Percentiles rank a stretch among this genome's conserved stretches.
phyloP scores from a whole-genome alignment of 2,888 invertebrate species.

The Apantesis nais region DNA sequence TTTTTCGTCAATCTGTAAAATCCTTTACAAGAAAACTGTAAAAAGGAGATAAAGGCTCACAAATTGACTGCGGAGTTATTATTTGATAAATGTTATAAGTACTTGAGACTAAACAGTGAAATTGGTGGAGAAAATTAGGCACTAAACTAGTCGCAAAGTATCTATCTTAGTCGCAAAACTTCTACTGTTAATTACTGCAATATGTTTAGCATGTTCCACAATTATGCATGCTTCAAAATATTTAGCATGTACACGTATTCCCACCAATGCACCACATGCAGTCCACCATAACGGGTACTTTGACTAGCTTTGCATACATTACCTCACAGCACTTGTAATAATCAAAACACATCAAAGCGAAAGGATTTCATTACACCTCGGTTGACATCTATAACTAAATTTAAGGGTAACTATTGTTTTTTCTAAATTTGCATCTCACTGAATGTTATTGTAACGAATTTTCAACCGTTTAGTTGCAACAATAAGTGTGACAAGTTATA shows the following conservation, averaged over 20 bases:
- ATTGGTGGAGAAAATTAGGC: background rate
- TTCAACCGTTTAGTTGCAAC: constrained; percentile 34
- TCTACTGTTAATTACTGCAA: background rate
- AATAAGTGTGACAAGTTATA: constrained; percentile 21
- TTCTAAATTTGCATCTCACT: constrained; percentile 53
- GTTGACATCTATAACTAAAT: constrained; percentile 62
- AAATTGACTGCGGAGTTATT: background rate
- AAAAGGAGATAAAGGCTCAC: background rate
- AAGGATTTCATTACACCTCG: constrained; percentile 67
- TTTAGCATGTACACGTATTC: constrained; percentile 56
- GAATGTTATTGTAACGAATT: constrained; percentile 39
- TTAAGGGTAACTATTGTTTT: constrained; percentile 63
- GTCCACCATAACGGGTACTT: constrained; percentile 55
- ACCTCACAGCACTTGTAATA: constrained; percentile 62
- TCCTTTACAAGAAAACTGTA: background rate
- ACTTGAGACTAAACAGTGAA: background rate
- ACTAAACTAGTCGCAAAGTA: background rate
- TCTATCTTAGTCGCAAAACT: background rate
- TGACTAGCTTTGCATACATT: constrained; percentile 67
- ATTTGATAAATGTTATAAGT: background rate
- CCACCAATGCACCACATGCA: constrained; percentile 56
- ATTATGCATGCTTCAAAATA: constrained; percentile 25
- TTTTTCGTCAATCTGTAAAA: background rate
- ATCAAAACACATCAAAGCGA: constrained; percentile 68
- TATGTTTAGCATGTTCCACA: background rate